Percentiles rank a stretch among this genome's conserved stretches.
phyloP scores from a whole-genome alignment of 2,888 invertebrate species.

The Hypsopygia costalis region DNA sequence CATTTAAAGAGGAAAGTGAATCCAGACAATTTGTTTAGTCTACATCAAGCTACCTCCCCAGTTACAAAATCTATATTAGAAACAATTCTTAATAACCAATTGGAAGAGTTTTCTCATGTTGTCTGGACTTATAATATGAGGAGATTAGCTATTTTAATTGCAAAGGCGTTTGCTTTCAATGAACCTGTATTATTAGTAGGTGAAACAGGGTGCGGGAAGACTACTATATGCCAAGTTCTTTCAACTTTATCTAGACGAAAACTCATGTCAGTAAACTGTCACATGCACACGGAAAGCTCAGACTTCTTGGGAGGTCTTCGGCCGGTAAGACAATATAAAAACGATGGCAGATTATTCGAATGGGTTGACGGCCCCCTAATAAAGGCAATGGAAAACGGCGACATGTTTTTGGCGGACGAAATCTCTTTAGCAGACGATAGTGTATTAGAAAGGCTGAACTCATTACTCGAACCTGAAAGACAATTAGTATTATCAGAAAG shows the following conservation, averaged over 20 bases:
- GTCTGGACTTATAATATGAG: constrained; percentile 98
- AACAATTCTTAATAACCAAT: constrained; percentile 78
- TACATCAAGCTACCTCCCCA: constrained; percentile 84
- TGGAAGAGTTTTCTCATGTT: constrained; percentile 85
- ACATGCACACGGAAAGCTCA: constrained; percentile 98
- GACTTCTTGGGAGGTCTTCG: constrained; percentile 98
- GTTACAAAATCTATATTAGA: constrained; percentile 88
- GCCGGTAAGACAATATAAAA: constrained; percentile 87
- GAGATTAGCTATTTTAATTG: constrained; percentile 86
- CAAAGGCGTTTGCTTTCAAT: constrained; percentile 92
- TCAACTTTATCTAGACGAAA: constrained; percentile 84
- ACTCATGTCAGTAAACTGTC: constrained; percentile 95
- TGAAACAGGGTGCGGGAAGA: constrained; percentile 99
- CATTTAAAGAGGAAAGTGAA: constrained; percentile 89
- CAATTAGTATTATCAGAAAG: constrained; percentile 95
- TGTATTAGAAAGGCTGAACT: constrained; percentile 98
- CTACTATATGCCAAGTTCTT: constrained; percentile 95
- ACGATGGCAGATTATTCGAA: constrained; percentile 89
- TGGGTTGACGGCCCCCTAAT: constrained; percentile 99
- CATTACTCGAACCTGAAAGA: constrained; percentile 95
- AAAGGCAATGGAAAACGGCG: constrained; percentile 92
- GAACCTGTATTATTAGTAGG: constrained; percentile 98
- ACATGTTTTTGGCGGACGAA: constrained; percentile 97
- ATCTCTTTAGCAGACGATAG: constrained; percentile 99
- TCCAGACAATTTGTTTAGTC: constrained; percentile 85